Conservation (phyloP, 2,113 vertebrate species). For the Panthera tigris region DNA sequence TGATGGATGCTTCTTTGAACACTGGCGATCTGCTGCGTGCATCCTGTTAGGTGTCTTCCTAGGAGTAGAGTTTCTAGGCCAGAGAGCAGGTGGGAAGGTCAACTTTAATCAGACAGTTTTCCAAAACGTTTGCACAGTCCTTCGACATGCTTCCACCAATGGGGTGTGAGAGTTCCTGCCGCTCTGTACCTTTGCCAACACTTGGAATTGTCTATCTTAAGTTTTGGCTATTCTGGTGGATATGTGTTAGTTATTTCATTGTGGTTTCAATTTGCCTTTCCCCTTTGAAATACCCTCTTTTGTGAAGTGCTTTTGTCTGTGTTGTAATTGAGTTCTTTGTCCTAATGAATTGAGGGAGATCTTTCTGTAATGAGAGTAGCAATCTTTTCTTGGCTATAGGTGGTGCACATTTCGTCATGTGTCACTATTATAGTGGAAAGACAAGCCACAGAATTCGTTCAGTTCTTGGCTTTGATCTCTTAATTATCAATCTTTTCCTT, state of each 20-base stretch:
- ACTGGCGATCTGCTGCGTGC: fast-evolving
- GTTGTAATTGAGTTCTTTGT: background rate
- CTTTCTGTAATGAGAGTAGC: background rate
- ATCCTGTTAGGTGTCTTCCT: background rate
- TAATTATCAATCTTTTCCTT: background rate
- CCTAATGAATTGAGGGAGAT: background rate
- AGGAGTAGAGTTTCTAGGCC: background rate
- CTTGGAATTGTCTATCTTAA: background rate
- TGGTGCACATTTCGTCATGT: background rate
- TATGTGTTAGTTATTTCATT: background rate
- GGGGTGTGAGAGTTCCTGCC: background rate
- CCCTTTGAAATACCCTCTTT: background rate
- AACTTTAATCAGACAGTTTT: background rate
- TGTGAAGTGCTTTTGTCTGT: background rate
- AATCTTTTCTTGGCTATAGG: background rate
- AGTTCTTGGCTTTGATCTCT: background rate
- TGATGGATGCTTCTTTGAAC: background rate
- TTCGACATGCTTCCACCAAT: too few species aligned
- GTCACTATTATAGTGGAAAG: background rate
- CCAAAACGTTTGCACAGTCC: background rate
- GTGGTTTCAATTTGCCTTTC: background rate
- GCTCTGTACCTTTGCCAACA: background rate
- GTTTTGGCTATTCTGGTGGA: background rate
- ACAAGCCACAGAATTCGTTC: background rate
- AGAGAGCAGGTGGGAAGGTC: background rate